Evolutionary conservation across 2,113 vertebrate species (phyloP).

Genomic region (Gymnorhina tibicen): DNA sequence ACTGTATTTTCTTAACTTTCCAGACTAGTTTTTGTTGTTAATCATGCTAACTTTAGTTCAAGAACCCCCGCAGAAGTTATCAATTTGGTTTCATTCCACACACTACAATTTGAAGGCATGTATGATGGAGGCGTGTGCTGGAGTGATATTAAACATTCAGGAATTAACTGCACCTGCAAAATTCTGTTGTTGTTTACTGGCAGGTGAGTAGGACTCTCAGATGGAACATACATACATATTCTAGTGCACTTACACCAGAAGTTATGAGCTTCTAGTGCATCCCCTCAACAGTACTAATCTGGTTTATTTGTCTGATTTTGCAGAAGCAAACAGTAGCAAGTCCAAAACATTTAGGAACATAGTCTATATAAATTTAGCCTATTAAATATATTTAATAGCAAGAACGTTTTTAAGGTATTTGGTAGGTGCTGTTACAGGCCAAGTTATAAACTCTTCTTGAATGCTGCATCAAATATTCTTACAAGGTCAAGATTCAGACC

Average conservation of each 20-base stretch:
- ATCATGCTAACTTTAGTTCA: neutral
- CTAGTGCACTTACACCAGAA: neutral
- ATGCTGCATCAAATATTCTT: neutral
- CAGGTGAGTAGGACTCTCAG: neutral
- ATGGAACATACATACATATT: neutral
- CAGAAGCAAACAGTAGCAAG: neutral
- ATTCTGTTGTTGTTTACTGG: neutral
- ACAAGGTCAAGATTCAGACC: slow-evolving; percentile 7
- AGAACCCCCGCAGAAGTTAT: neutral
- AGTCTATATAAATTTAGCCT: neutral
- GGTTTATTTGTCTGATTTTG: neutral
- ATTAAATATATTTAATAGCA: neutral
- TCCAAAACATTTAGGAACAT: neutral
- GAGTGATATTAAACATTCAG: neutral
- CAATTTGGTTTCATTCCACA: neutral
- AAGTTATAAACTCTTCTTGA: neutral
- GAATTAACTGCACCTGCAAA: neutral
- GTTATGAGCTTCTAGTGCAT: neutral
- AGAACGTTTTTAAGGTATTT: neutral
- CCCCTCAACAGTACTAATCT: neutral
- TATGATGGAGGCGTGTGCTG: neutral
- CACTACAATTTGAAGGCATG: neutral
- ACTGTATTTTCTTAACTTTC: neutral
- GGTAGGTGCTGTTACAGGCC: neutral
- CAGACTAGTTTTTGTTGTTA: neutral